A percentile compares a stretch with the other conserved stretches of the same genome.
Conservation (phyloP, 2,113 vertebrate species). For the Probosciger aterrimus region DNA sequence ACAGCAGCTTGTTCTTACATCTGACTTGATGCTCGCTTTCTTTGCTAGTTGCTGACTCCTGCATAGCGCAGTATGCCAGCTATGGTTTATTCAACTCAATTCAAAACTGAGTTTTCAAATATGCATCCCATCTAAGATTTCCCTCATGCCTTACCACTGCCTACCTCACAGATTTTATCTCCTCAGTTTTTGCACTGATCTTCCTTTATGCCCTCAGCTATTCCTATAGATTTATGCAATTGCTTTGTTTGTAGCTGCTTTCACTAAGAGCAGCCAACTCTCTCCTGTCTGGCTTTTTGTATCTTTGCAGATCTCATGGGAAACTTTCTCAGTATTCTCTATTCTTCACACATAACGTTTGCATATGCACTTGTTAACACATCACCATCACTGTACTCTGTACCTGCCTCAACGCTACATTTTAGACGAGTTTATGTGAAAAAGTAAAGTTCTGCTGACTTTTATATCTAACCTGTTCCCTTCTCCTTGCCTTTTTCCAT, state of each 20-base stretch:
- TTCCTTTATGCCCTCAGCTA: not conserved
- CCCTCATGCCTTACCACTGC: not conserved
- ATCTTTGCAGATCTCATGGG: not conserved
- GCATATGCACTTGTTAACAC: not conserved
- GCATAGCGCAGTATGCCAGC: not conserved
- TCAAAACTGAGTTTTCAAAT: not conserved
- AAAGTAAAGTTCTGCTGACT: not conserved
- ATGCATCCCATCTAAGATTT: not conserved
- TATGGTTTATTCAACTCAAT: not conserved
- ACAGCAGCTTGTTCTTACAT: not conserved
- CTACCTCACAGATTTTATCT: conserved; percentile 18
- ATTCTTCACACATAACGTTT: not conserved
- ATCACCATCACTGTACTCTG: not conserved
- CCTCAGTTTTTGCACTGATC: not conserved
- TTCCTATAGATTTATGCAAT: not conserved
- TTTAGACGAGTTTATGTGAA: not conserved
- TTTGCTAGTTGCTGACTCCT: not conserved
- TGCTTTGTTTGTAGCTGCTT: not conserved
- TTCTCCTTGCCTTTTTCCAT: not conserved
- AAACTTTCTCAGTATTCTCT: not conserved
- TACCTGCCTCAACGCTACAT: not conserved
- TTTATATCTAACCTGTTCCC: not conserved
- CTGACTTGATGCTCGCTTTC: not conserved
- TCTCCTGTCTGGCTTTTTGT: not conserved
- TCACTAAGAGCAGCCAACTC: not conserved